Conservation (phyloP, 2,113 vertebrate species). For the Thomomys bottae region DNA sequence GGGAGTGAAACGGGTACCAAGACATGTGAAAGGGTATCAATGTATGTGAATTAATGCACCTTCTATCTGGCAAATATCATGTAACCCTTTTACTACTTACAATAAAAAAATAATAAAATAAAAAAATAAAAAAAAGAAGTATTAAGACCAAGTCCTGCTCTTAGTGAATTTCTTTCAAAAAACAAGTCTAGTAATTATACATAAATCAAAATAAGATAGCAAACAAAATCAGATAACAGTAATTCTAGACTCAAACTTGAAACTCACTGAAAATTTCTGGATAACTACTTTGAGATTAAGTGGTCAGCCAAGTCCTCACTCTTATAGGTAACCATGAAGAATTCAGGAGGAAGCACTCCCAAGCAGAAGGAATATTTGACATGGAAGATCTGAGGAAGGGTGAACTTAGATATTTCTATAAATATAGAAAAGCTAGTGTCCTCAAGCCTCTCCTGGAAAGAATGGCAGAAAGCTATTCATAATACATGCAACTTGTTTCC, state of each 20-base stretch:
- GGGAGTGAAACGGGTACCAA: too few species aligned
- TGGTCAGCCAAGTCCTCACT: not conserved
- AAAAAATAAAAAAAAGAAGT: not conserved
- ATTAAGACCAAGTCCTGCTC: too few species aligned
- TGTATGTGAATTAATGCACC: too few species aligned
- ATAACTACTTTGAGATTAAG: not conserved
- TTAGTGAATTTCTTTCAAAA: too few species aligned
- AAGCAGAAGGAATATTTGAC: not conserved
- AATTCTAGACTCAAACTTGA: too few species aligned
- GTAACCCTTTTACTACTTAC: too few species aligned
- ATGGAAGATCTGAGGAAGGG: not conserved
- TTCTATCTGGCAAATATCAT: too few species aligned
- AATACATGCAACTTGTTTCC: conserved; percentile 5
- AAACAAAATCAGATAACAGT: too few species aligned
- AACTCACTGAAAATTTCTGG: not conserved
- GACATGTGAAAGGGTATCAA: too few species aligned
- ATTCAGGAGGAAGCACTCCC: not conserved
- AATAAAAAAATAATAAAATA: conserved; percentile 4
- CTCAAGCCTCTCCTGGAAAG: not conserved
- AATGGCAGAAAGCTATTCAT: not conserved
- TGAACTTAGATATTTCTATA: not conserved
- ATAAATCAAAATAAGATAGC: too few species aligned
- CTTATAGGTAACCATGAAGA: too few species aligned
- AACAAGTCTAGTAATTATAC: too few species aligned
- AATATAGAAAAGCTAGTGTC: not conserved